Conservation (phyloP, 1,140 invertebrate genomes). For the Cylas formicarius region DNA sequence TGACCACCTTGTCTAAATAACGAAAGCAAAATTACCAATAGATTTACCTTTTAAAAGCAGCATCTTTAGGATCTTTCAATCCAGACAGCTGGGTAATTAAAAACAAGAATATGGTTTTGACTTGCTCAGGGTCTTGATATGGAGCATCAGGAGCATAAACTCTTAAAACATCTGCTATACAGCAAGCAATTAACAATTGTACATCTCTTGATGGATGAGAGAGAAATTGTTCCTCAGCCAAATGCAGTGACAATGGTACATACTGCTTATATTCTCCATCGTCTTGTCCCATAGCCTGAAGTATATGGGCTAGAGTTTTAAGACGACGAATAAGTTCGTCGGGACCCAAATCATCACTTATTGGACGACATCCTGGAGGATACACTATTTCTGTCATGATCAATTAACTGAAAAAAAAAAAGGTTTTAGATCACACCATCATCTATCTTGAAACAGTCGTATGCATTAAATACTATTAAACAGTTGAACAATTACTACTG, state of each 20-base stretch:
- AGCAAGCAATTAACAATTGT: constrained; percentile 76
- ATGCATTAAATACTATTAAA: too few relatives aligned
- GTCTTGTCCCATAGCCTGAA: constrained; percentile 95
- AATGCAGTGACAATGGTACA: constrained; percentile 85
- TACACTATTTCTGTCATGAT: constrained; percentile 77
- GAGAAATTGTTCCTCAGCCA: constrained; percentile 89
- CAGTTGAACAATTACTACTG: too few relatives aligned
- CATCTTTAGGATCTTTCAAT: constrained; percentile 91
- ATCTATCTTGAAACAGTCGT: too few relatives aligned
- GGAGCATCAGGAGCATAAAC: constrained; percentile 99
- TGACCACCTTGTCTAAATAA: too few relatives aligned
- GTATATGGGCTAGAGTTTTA: constrained; percentile 86
- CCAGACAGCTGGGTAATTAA: constrained; percentile 91
- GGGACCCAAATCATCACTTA: constrained; percentile 86
- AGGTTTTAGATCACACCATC: too few relatives aligned
- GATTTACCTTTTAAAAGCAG: constrained; percentile 79
- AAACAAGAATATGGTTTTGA: constrained; percentile 93
- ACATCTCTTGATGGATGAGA: constrained; percentile 88
- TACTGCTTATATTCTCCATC: constrained; percentile 91
- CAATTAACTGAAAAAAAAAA: constrained; percentile 18
- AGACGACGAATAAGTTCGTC: constrained; percentile 91
- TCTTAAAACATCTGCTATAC: constrained; percentile 92
- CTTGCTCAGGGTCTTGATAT: constrained; percentile 90
- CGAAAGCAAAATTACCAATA: too few relatives aligned
- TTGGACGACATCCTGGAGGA: constrained; percentile 77